Base-by-base conservation (phyloP, 2,888 invertebrate species). In the Cantharis lateralis region DNA sequence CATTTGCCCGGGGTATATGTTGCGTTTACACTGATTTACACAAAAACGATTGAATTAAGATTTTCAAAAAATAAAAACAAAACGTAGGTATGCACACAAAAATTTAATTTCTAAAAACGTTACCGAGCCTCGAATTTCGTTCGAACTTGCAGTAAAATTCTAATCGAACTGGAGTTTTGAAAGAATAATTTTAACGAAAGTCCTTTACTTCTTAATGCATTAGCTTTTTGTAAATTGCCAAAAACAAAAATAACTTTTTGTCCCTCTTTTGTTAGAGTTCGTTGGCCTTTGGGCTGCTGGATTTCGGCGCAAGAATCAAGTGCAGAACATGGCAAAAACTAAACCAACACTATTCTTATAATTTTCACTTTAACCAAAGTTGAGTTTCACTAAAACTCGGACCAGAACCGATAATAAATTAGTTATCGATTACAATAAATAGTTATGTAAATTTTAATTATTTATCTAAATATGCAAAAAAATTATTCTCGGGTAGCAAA, bases 1-100 rank as follows among this genome's bases (percentile, higher is more conserved):
- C 81, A 80, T 72, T 79, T 76, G 79, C 80, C 81, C 82, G 77
- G 81, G 82, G 77, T 80, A 75, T 71, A 71, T 79, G 78, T 74
- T 78, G 71, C 74, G 78, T 78, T 78, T 78, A 78, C 68, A 74
- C 73, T 7, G 64, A 18, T 62, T 70, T 70, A 68, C 28, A 71
- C 68, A 75, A 72, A 77, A 78, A 72, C 78, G 72, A 70, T 61
- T 71, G n/a, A 20, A 66, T 66, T 20, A 20, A n/a, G 24, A 20
- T 66, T 66, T 66, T 4, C 3, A 18, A 20, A 66, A 18, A 66
- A 11, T 66, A n/a, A 66, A 66, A 3, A 20, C 20, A 9, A 20
- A 24, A 2, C 13, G 5, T 24, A n/a, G n/a, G n/a, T n/a, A n/a
- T 5, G 64, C 11, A 64, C 13, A 20, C n/a, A 20, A 24, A 63